Evolutionary conservation across 64 coral and sea anemone species (phyloP), one percentile per base, ranked within the genome.

Genomic region (Orbicella faveolata): DNA sequence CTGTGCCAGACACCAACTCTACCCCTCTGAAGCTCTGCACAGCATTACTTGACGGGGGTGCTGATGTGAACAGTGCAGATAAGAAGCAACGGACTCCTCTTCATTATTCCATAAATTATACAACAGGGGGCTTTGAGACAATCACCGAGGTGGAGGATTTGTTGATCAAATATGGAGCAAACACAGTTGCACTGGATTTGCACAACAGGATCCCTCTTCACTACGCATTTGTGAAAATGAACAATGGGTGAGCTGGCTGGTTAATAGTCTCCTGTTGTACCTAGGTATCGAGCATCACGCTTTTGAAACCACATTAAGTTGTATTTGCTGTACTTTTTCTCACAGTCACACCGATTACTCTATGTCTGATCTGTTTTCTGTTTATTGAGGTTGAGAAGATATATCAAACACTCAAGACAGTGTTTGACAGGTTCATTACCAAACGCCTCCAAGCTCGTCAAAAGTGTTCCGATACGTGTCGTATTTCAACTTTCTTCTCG

Each of bases 201-300:
- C 65, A 80, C 8, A 89, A 84, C 10, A 93, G 95, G 75, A 76
- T 96, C 80, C 95, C 95, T 6, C 63, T 96, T 6, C 87, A 96
- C 63, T 96, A 96, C 52, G 91, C 91, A 55, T 96, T 96, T 83
- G 95, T 96, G 7, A 96, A 96, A 88, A 90, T 96, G 82, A 21
- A n/a, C 2, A 66, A 44, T 8, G 53, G 82, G 82, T 85, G 35
- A 85, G 82, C 66, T 36, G 66, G 8, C 14, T 44, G 33, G 11
- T 8, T 9, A 11, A 36, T n/a, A 52, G 14, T 74, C 23, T 13
- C 2, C 14, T 9, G 11, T 21, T 26, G 55, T n/a, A 48, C 26
- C 3, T 2, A 62, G 11, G 6, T 26, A 5, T 6, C 7, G 16
- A 7, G 21, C 44, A 48, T 48, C 2, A 48, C 0, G 44, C 44